These are phyloP conservation scores for Chitala chitala DNA, from an alignment of 2,113 vertebrate species.

Conservation along the genomic window DNA sequence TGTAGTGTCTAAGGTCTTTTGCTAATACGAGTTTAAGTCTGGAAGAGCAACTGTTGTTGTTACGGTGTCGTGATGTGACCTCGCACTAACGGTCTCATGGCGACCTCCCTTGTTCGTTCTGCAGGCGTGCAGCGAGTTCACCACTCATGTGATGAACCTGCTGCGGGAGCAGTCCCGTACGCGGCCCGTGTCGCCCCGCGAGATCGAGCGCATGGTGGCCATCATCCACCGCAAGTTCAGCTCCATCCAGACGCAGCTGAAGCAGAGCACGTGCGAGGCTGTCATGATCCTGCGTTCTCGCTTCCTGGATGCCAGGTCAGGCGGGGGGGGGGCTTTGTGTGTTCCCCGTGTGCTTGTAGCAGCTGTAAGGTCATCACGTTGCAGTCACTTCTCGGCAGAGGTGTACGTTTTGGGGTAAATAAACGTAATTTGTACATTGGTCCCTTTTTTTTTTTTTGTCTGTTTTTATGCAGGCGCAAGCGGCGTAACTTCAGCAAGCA, in stretches of 20 bases:
- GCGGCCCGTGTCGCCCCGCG: conserved; percentile 77
- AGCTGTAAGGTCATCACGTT: neutral
- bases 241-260: conserved; percentile 85
- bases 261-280: conserved; percentile 85
- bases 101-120: neutral
- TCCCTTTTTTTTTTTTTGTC: neutral
- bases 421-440: neutral
- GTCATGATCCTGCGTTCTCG: conserved; percentile 88
- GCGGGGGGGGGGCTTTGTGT: neutral
- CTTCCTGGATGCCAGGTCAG: conserved; percentile 79
- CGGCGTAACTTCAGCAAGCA: conserved; percentile 88
- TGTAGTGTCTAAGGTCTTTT: neutral
- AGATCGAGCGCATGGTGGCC: conserved; percentile 87
- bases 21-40: no score
- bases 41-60: no score
- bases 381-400: no score
- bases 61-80: no score
- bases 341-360: neutral
- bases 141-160: conserved; percentile 87
- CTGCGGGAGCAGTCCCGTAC: conserved; percentile 84
- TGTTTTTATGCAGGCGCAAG: conserved; percentile 65
- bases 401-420: neutral
- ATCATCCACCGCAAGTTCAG: conserved; percentile 90
- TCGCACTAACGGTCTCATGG: no score
- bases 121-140: conserved; percentile 84